phyloP scores from a whole-genome alignment of 35 echinoderm and acorn worm genomes.

The Diadema setosum region DNA sequence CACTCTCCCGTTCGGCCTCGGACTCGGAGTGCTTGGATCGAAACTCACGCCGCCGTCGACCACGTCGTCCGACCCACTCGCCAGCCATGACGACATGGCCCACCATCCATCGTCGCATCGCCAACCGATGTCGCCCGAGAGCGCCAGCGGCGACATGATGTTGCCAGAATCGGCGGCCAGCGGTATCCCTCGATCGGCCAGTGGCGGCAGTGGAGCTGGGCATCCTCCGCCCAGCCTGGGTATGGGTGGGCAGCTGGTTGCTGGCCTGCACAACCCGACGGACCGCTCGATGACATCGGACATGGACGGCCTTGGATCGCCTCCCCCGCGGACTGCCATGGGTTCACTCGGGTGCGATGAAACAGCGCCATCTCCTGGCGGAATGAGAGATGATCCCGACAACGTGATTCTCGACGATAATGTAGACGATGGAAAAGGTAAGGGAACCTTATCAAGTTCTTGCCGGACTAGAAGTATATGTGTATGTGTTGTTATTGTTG shows the following conservation, averaged over 20 bases:
- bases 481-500: too few relatives aligned
- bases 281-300: background rate
- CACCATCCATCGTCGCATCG: background rate
- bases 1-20: background rate
- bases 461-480: too few relatives aligned
- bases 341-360: background rate
- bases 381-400: background rate
- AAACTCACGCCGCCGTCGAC: background rate
- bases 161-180: background rate
- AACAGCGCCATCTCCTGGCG: constrained; percentile 1
- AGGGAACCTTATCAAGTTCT: too few relatives aligned
- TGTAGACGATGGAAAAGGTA: background rate
- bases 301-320: background rate
- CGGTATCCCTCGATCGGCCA: background rate
- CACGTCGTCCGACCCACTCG: background rate
- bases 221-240: background rate
- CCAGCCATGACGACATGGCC: background rate
- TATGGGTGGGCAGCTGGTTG: background rate
- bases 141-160: constrained; percentile 9
- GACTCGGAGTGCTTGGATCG: background rate
- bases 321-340: background rate
- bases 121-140: constrained; percentile 6
- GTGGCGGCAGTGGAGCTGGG: background rate
- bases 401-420: background rate
- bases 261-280: background rate